Evolutionary conservation across 2,888 invertebrate genomes (phyloP), one percentile per base, ranked within the genome.

Genomic region (Rotaria socialis): DNA sequence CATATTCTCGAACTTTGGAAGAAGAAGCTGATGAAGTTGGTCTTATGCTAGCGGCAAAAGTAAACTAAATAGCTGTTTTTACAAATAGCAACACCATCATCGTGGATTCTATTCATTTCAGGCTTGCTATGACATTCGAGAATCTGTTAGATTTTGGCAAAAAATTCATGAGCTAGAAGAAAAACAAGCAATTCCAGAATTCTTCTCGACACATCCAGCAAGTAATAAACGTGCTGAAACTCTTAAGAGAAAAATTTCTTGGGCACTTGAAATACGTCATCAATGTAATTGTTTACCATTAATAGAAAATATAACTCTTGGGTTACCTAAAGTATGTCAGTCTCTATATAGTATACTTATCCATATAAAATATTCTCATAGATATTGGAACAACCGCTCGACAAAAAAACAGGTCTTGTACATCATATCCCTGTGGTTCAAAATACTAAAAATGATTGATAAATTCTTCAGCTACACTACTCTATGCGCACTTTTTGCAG

Each of bases 11-110:
- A 88, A 89, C 90, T 67, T 88, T 93, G 86, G 94, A 94, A 90
- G 90, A 87, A 35, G 94, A 94, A 90, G 94, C 94, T 67, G 94
- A 94, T 89, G 90, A 91, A 88, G 92, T 93, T 50, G 94, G 93
- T 56, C 89, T 93, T 11, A 88, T 90, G 85, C 89, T 94, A 84
- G 92, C 93, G 75, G 93, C 93, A 11, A 93, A 92, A 91, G 93
- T 92, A 80, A 8, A n/a, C 47, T 14, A 0, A 80, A 24, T 24
- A 41, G 22, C 3, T 80, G 0, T 24, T 4, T 27, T 67, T 2
- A 80, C 47, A 80, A 10, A 47, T 14, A 11, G 4, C 14, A 50
- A 24, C 2, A 19, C 4, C 0, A n/a, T 22, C 11, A 6, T n/a
- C 11, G 22, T 16, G n/a, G 75, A n/a, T 75, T 55, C 43, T 7